phyloP scores from a whole-genome alignment of 2,888 invertebrate species.

The Ochropleura plecta region DNA sequence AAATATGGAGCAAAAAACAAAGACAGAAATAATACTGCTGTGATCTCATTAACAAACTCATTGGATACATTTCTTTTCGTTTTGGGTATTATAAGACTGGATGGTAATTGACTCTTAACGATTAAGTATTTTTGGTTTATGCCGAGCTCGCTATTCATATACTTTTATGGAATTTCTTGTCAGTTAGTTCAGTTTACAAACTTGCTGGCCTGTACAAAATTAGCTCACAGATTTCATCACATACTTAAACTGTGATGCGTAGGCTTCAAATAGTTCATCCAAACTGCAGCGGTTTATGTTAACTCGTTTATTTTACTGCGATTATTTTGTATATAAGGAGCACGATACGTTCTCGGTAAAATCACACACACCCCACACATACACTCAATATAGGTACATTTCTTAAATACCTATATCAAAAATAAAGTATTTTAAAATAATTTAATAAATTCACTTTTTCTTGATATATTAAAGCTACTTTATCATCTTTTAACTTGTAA shows the following conservation, averaged over 20 bases:
- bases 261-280: constrained; percentile 1
- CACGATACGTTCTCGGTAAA: not conserved
- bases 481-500: not conserved
- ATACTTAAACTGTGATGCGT: constrained; percentile 15
- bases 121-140: constrained; percentile 7
- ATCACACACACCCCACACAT: not conserved
- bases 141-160: not conserved
- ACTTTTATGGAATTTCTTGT: constrained; percentile 10
- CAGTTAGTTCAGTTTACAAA: not conserved
- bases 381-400: not conserved
- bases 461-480: not conserved
- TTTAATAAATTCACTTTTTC: not conserved
- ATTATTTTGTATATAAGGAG: not conserved
- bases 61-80: constrained; percentile 37
- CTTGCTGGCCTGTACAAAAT: constrained; percentile 3
- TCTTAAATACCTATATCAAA: not conserved
- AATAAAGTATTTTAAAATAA: not conserved
- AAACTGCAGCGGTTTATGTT: not conserved
- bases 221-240: constrained; percentile 4
- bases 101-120: constrained; percentile 17
- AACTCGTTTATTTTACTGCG: not conserved
- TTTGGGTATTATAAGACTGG: constrained; percentile 23
- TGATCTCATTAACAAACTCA: constrained; percentile 35
- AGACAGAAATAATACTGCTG: constrained; percentile 30
- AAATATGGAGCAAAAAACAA: constrained; percentile 36